These are phyloP conservation scores for Leptodactylus fallax DNA, from an alignment of 2,797 vertebrate species.

Conservation along the genomic window DNA sequence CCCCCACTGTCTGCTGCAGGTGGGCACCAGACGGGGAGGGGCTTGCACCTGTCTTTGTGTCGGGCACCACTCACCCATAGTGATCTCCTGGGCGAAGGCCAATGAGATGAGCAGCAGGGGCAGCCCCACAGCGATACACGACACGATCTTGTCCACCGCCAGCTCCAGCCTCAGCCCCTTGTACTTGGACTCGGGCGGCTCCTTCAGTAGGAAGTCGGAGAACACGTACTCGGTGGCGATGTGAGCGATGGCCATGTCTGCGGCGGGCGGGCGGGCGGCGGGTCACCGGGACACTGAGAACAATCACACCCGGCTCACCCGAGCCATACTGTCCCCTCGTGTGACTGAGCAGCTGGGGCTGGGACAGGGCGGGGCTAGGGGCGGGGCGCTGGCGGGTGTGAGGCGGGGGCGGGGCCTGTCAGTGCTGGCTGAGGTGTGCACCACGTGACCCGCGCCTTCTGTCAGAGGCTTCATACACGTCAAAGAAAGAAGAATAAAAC, in stretches of 20 bases:
- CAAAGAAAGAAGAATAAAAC: no score
- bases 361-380: not conserved
- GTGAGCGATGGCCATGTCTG: conserved; percentile 90
- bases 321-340: conserved; percentile 10
- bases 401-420: not conserved
- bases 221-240: conserved; percentile 94
- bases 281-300: not conserved
- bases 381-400: not conserved
- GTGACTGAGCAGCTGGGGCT: not conserved
- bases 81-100: conserved; percentile 95
- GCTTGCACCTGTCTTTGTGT: not conserved
- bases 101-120: conserved; percentile 93
- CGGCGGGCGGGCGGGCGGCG: no score
- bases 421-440: not conserved
- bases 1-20: not conserved
- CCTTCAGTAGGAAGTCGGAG: conserved; percentile 92
- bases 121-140: conserved; percentile 89
- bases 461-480: no score
- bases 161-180: conserved; percentile 88
- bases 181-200: conserved; percentile 82
- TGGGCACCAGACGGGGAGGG: conserved; percentile 13
- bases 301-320: not conserved
- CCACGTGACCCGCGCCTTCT: not conserved
- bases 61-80: conserved; percentile 81
- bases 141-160: conserved; percentile 91